phyloP scores from a whole-genome alignment of 2,888 invertebrate species.

The Lamellibrachia satsuma region DNA sequence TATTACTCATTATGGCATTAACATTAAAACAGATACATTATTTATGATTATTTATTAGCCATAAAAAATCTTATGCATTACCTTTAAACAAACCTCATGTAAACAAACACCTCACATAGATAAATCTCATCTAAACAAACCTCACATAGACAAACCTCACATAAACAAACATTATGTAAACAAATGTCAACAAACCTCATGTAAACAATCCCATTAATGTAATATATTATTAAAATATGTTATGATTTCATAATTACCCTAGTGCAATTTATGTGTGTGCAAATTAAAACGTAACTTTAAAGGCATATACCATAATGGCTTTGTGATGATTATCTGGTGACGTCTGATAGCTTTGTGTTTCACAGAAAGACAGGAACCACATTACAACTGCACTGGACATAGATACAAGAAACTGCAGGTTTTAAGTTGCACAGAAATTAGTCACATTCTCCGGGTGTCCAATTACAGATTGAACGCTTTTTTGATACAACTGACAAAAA shows the following conservation, averaged over 20 bases:
- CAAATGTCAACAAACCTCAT: neutral
- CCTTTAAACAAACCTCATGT: no score
- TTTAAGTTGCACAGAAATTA: constrained; percentile 17
- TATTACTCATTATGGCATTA: no score
- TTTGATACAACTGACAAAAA: neutral
- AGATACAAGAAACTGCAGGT: neutral
- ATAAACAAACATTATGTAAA: neutral
- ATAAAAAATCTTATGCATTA: no score
- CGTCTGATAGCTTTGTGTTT: neutral
- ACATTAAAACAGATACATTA: no score
- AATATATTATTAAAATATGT: no score
- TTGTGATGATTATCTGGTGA: neutral
- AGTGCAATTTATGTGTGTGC: neutral
- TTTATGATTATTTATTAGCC: no score
- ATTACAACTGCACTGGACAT: neutral
- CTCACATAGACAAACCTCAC: neutral
- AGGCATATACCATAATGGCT: neutral
- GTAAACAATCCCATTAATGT: no score
- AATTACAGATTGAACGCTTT: neutral
- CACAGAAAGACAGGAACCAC: neutral
- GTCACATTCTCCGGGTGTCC: neutral
- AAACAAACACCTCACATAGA: neutral
- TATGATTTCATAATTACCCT: neutral
- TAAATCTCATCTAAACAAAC: neutral
- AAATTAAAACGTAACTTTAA: neutral